Evolutionary conservation across 1,140 invertebrate species (phyloP).

Genomic region (Philotrypesis tridentata): DNA sequence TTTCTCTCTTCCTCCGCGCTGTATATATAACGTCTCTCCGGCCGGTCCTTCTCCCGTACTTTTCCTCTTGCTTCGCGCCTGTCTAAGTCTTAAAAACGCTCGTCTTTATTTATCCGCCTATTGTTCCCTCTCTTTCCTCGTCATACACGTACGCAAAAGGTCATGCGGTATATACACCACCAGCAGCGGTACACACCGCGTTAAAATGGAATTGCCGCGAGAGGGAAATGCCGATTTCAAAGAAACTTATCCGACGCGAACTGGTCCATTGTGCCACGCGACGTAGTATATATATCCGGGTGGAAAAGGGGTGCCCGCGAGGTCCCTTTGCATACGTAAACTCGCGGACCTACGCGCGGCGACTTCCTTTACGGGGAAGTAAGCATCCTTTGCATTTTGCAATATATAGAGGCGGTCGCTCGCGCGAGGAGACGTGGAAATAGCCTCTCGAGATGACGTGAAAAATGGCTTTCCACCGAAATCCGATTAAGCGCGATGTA

Average conservation of each 20-base stretch:
- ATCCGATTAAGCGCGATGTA: neutral
- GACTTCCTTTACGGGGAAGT: neutral
- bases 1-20: conserved; percentile 9
- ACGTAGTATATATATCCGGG: neutral
- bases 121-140: conserved; percentile 45
- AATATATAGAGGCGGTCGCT: no score
- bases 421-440: conserved; percentile 19
- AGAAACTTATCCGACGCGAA: neutral
- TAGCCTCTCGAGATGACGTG: conserved; percentile 6
- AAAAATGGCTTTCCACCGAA: conserved; percentile 31
- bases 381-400: conserved; percentile 44
- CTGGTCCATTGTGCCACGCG: neutral
- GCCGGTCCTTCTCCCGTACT: neutral
- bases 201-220: neutral
- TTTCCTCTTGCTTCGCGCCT: conserved; percentile 3
- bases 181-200: neutral
- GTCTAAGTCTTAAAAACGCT: conserved; percentile 7
- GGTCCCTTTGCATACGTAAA: conserved; percentile 67
- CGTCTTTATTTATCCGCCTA: conserved; percentile 34
- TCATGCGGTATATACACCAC: neutral
- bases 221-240: neutral
- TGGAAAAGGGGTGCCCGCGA: neutral
- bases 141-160: conserved; percentile 40
- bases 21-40: conserved; percentile 15
- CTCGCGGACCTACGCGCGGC: conserved; percentile 48